Evolutionary conservation across 2,113 vertebrate species (phyloP).

Genomic region (Melospiza georgiana): DNA sequence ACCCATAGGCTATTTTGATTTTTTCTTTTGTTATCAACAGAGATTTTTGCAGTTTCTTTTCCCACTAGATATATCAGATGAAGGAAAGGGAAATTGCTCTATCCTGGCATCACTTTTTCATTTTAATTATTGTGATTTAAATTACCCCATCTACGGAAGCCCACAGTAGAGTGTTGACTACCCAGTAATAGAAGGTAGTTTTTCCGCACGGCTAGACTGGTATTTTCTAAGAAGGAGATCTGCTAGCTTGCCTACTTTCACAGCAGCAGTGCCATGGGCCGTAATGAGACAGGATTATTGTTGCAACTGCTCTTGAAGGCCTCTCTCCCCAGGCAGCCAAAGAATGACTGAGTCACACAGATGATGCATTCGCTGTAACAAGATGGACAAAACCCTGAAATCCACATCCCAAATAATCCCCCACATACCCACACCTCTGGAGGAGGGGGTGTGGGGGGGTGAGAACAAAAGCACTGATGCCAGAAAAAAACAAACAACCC

Average conservation of each 20-base stretch:
- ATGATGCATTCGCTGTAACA: not conserved
- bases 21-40: not conserved
- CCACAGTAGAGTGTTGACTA: not conserved
- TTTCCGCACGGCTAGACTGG: conserved; percentile 25
- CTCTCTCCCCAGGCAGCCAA: not conserved
- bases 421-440: not conserved
- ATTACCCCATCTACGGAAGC: not conserved
- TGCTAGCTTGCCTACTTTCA: conserved; percentile 53
- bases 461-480: not conserved
- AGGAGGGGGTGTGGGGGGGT: no score
- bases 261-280: conserved; percentile 20
- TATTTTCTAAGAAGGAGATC: conserved; percentile 52
- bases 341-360: conserved; percentile 43
- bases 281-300: conserved; percentile 45
- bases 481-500: not conserved
- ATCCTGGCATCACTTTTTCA: not conserved
- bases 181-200: conserved; percentile 10
- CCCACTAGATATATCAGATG: not conserved
- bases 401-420: not conserved
- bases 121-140: conserved; percentile 40
- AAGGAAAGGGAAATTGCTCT: not conserved
- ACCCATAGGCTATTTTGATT: rapidly evolving
- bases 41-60: not conserved
- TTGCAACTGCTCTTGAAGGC: conserved; percentile 27
- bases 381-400: not conserved